phyloP scores from a whole-genome alignment of 2,113 vertebrate species.

The Enhydra lutris region DNA sequence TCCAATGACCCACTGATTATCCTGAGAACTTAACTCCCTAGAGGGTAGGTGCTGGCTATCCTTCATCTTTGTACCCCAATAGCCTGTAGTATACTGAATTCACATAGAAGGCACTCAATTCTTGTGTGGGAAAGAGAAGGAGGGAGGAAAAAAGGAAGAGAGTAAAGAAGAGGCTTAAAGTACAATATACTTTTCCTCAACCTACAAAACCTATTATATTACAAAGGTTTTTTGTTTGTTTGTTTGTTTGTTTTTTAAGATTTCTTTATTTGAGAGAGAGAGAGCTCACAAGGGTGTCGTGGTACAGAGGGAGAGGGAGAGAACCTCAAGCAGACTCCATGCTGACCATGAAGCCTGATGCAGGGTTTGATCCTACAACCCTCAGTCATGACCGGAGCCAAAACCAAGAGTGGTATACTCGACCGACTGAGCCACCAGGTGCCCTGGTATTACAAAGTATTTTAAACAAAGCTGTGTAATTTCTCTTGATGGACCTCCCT shows the following conservation, averaged over 20 bases:
- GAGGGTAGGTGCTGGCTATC: neutral
- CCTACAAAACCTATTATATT: neutral
- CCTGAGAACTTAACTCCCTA: neutral
- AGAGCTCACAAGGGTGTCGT: neutral
- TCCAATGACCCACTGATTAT: neutral
- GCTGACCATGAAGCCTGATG: neutral
- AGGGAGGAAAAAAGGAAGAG: neutral
- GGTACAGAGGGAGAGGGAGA: neutral
- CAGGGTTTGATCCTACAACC: neutral
- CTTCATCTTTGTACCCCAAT: neutral
- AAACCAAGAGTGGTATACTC: neutral
- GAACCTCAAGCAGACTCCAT: neutral
- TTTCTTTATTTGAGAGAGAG: neutral
- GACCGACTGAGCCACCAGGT: neutral
- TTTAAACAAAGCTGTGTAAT: neutral
- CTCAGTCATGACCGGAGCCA: neutral
- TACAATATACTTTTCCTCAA: neutral
- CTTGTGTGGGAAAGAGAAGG: neutral
- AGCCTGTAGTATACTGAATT: neutral
- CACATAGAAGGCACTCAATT: neutral
- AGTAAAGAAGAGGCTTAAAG: neutral
- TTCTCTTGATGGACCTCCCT: neutral
- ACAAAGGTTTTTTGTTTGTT: neutral
- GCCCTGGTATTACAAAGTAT: neutral
- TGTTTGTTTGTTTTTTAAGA: too few species aligned